These are phyloP conservation scores for Venustoraphidia nigricollis DNA, from an alignment of 2,888 invertebrate genomes.

Conservation along the genomic window DNA sequence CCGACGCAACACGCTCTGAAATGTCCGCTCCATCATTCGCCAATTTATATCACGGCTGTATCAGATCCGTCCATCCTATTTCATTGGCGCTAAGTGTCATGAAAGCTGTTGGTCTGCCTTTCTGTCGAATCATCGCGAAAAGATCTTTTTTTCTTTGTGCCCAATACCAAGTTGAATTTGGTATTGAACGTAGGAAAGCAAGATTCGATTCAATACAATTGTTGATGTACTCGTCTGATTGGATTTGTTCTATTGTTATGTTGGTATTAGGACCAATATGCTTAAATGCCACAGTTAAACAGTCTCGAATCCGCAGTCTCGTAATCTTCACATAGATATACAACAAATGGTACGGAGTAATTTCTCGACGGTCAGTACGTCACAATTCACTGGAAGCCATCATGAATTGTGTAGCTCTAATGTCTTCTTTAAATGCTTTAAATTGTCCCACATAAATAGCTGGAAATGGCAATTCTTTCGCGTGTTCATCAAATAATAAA, in stretches of 20 bases:
- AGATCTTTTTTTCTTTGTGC: constrained; percentile 21
- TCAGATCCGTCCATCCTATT: constrained; percentile 20
- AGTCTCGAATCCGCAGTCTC: constrained; percentile 9
- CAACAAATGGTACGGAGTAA: constrained; percentile 17
- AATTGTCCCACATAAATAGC: constrained; percentile 22
- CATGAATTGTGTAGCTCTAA: constrained; percentile 10
- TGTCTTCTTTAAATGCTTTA: constrained; percentile 16
- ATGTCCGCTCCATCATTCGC: constrained; percentile 4
- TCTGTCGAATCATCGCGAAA: constrained; percentile 25
- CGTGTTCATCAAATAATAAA: constrained; percentile 22
- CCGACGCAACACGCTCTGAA: constrained; percentile 4
- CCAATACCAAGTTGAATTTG: constrained; percentile 25
- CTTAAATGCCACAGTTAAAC: constrained; percentile 14
- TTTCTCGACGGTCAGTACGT: constrained; percentile 19
- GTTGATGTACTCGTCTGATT: constrained; percentile 19
- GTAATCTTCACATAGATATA: constrained; percentile 18
- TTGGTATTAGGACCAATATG: constrained; percentile 16
- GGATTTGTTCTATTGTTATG: constrained; percentile 18
- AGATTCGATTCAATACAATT: constrained; percentile 20
- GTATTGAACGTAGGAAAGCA: constrained; percentile 21
- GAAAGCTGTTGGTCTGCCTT: constrained; percentile 23
- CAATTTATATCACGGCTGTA: constrained; percentile 20
- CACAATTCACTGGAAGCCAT: constrained; percentile 15
- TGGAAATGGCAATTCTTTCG: constrained; percentile 26
- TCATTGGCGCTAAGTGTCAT: constrained; percentile 26